Base-by-base conservation (phyloP, 2,888 invertebrate genomes). In the Arge pagana region DNA sequence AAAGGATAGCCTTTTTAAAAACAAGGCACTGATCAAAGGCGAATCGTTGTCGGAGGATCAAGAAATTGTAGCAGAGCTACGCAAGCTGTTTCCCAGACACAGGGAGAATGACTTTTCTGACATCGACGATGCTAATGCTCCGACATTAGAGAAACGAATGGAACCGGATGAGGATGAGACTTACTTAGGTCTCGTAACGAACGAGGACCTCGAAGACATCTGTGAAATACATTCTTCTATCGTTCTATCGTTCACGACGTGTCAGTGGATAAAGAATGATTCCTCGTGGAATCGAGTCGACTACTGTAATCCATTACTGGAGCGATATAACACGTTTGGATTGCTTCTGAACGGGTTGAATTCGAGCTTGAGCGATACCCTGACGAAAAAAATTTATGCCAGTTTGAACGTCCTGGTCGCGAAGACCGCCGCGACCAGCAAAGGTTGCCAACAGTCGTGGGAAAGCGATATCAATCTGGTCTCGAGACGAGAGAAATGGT, bases 1-100 rank as follows among this genome's bases (percentile, higher is more conserved):
- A 61, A 87, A 89, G 53, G 90, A 90, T 48, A 87, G 86, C 60
- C 77, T 94, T 36, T 91, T 89, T 72, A 85, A 86, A 50, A 87
- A 85, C 7, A 87, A 84, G 83, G 83, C 77, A 73, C 78, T 58
- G 11, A 83, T 84, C 0, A 84, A 83, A 74, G 86, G 85, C 48
- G 83, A 84, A 61, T 82, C 83, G 15, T 82, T 85, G 66, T 81
- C 86, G 15, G 90, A 90, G 65, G 88, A 89, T 56, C 82, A 86
- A 13, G 79, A 84, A 53, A 83, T 84, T 0, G 72, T 80, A 13
- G 77, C 81, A 49, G 88, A 90, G 77, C 83, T 90, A 50, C 78
- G 81, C 56, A 80, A 84, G 66, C 78, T 88, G 67, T 91, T 91
- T 67, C 89, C 89, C 0, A 86, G 84, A 0, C 82, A 82, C 60